These are phyloP conservation scores for Rotaria macrura DNA, from an alignment of 2,888 invertebrate genomes.

Conservation along the genomic window DNA sequence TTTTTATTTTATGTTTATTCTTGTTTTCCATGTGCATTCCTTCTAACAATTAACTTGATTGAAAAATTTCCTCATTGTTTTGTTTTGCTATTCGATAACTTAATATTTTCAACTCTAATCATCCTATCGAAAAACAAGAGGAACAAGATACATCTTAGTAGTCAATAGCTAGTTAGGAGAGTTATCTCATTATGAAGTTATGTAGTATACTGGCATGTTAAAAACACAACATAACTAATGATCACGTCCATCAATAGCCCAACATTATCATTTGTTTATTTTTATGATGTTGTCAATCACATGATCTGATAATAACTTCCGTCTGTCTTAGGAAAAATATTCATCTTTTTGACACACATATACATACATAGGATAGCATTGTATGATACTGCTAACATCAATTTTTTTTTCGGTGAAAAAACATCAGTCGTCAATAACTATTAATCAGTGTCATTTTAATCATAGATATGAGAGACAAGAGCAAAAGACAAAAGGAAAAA, in stretches of 20 bases:
- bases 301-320: too few relatives aligned
- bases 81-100: neutral
- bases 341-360: neutral
- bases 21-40: too few relatives aligned
- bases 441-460: neutral
- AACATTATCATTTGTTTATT: too few relatives aligned
- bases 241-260: too few relatives aligned
- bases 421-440: neutral
- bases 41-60: neutral
- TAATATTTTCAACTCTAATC: neutral
- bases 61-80: neutral
- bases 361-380: neutral
- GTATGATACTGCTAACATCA: too few relatives aligned
- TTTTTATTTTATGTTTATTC: too few relatives aligned
- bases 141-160: too few relatives aligned
- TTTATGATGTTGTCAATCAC: too few relatives aligned
- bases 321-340: neutral
- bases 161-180: too few relatives aligned
- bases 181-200: too few relatives aligned
- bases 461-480: neutral
- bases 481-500: neutral
- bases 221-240: too few relatives aligned
- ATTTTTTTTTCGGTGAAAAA: neutral
- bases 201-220: too few relatives aligned
- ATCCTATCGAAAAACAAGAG: neutral